Percentiles rank a stretch among this genome's conserved stretches.
Conservation (phyloP, 2,113 vertebrate species). For the Megaceryle torquata region DNA sequence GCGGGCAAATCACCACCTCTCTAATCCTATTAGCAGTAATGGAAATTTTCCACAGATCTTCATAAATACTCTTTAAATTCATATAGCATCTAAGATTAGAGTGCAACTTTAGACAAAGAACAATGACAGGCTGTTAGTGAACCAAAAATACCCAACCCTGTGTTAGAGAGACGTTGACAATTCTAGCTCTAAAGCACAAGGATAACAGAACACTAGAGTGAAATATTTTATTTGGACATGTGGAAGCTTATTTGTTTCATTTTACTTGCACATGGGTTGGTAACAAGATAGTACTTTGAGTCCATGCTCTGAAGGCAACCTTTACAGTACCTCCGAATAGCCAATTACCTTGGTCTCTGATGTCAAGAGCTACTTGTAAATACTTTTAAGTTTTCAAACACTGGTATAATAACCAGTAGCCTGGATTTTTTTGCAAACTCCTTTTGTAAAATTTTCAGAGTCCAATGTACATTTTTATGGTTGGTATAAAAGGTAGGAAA, state of each 20-base stretch:
- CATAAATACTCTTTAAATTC: neutral
- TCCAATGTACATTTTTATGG: neutral
- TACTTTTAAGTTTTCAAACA: neutral
- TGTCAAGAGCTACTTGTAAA: neutral
- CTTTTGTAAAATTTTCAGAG: neutral
- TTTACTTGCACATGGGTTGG: neutral
- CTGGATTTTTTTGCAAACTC: neutral
- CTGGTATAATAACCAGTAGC: neutral
- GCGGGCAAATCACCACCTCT: neutral
- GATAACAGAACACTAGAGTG: neutral
- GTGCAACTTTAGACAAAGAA: neutral
- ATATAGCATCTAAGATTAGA: neutral
- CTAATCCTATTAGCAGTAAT: neutral
- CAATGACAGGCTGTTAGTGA: rapidly evolving
- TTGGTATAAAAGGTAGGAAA: neutral
- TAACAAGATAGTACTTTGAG: neutral
- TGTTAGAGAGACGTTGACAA: neutral
- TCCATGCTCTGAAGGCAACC: neutral
- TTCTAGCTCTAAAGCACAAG: neutral
- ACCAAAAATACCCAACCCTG: neutral
- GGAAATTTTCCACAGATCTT: neutral
- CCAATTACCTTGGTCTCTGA: neutral
- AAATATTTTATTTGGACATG: neutral
- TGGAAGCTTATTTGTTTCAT: neutral
- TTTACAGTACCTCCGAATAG: neutral